Conservation (phyloP, 35 echinoderm and acorn worm species). For the Acanthaster planci region DNA sequence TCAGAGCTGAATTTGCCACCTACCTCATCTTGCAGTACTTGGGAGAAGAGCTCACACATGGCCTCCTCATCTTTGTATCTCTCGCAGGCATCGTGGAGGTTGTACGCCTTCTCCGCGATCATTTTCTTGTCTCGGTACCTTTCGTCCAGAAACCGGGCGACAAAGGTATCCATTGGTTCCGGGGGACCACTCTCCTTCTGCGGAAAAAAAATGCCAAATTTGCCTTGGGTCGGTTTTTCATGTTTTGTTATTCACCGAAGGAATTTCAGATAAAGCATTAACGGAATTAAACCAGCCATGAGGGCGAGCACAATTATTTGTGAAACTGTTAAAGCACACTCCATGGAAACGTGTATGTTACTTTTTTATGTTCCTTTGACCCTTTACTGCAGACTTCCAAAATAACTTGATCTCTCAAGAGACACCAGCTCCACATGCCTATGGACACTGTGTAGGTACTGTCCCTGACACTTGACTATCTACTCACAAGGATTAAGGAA, state of each 20-base stretch:
- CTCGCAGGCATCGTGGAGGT: constrained; percentile 68
- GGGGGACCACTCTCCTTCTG: constrained; percentile 52
- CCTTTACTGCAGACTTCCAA: too few species aligned
- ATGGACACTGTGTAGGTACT: too few species aligned
- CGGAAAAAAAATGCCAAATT: not conserved
- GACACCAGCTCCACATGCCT: too few species aligned
- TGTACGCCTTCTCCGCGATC: constrained; percentile 81
- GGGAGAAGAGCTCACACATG: constrained; percentile 69
- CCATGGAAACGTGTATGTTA: too few species aligned
- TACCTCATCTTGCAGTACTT: constrained; percentile 77
- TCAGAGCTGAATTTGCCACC: too few species aligned
- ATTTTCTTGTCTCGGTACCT: constrained; percentile 74
- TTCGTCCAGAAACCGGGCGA: constrained; percentile 64
- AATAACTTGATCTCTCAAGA: too few species aligned
- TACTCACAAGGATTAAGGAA: too few species aligned
- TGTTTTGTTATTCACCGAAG: not conserved
- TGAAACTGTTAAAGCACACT: too few species aligned
- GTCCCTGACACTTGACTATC: too few species aligned
- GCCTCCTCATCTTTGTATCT: constrained; percentile 60
- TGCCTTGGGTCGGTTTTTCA: not conserved
- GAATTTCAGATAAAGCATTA: not conserved
- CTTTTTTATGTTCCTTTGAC: too few species aligned
- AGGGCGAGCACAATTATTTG: too few species aligned
- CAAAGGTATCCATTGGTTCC: constrained; percentile 68
- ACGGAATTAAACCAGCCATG: not conserved